Conservation (phyloP, 2,797 vertebrate genomes). For the Distichodus sexfasciatus region DNA sequence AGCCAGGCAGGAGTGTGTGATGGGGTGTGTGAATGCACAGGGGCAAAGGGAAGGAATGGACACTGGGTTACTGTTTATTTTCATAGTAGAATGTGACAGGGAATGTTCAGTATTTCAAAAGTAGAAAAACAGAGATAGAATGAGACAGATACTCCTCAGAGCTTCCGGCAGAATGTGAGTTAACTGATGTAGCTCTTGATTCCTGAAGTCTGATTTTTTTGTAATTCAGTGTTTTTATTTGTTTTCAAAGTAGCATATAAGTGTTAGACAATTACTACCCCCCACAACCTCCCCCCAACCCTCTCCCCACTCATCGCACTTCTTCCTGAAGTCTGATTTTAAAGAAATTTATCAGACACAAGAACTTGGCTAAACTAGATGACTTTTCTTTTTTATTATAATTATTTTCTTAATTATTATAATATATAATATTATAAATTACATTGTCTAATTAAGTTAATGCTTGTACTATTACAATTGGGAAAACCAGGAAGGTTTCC, state of each 20-base stretch:
- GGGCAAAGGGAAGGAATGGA: constrained; percentile 44
- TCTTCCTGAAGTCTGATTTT: not conserved
- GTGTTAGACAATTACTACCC: no score
- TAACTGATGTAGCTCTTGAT: not conserved
- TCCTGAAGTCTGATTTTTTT: not conserved
- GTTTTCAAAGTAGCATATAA: no score
- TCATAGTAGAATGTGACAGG: constrained; percentile 48
- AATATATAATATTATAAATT: no score
- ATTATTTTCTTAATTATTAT: no score
- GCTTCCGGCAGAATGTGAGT: constrained; percentile 17
- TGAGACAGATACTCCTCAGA: constrained; percentile 10
- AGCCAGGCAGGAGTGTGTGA: constrained; percentile 71
- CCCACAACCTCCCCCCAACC: no score
- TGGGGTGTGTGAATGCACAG: constrained; percentile 44
- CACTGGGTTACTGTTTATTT: constrained; percentile 47
- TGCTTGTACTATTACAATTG: not conserved
- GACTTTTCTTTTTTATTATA: no score
- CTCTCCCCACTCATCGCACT: no score
- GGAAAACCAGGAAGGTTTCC: not conserved
- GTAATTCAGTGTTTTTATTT: no score
- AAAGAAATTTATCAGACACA: constrained; percentile 6
- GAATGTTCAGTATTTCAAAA: constrained; percentile 55
- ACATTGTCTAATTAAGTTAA: constrained; percentile 23
- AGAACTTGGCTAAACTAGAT: not conserved
- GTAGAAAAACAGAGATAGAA: constrained; percentile 10